Evolutionary conservation across 2,888 invertebrate species (phyloP).

Genomic region (Oxyteleia sp.): DNA sequence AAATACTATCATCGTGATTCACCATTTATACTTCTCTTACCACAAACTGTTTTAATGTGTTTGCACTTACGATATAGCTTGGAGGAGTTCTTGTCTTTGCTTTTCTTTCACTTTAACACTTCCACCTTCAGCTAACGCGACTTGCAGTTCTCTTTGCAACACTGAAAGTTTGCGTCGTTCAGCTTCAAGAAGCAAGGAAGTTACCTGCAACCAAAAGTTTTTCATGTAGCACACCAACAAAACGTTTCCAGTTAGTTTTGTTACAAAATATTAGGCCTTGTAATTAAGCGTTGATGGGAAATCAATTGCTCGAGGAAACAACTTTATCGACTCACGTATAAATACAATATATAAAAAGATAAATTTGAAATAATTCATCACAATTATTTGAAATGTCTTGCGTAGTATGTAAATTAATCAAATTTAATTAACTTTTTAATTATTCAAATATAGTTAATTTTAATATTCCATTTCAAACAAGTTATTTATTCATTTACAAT

Average conservation of each 20-base stretch:
- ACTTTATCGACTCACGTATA: slow-evolving; percentile 13
- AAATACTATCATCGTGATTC: slow-evolving; percentile 30
- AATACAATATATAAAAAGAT: background rate
- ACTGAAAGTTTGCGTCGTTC: slow-evolving; percentile 91
- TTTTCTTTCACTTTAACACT: slow-evolving; percentile 91
- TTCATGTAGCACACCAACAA: slow-evolving; percentile 22
- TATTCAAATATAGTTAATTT: too few species aligned
- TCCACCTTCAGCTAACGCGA: slow-evolving; percentile 90
- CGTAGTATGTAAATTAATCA: too few species aligned
- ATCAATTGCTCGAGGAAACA: slow-evolving; percentile 14
- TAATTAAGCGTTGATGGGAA: slow-evolving; percentile 6
- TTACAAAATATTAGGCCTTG: slow-evolving; percentile 1
- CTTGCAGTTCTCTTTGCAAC: slow-evolving; percentile 90
- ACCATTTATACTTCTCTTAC: slow-evolving; percentile 20
- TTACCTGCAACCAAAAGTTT: slow-evolving; percentile 89
- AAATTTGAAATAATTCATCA: too few species aligned
- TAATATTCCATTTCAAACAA: too few species aligned
- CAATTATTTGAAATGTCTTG: too few species aligned
- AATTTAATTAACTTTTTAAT: too few species aligned
- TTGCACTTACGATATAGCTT: slow-evolving; percentile 90
- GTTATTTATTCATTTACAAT: too few species aligned
- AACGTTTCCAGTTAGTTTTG: slow-evolving; percentile 4
- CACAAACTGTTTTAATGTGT: slow-evolving; percentile 37
- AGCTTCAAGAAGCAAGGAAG: slow-evolving; percentile 91
- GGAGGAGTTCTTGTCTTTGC: slow-evolving; percentile 90